Percentiles rank a stretch among this genome's conserved stretches.
These are phyloP conservation scores for Mechanitis mazaeus DNA, from an alignment of 2,888 invertebrate genomes.

Conservation along the genomic window DNA sequence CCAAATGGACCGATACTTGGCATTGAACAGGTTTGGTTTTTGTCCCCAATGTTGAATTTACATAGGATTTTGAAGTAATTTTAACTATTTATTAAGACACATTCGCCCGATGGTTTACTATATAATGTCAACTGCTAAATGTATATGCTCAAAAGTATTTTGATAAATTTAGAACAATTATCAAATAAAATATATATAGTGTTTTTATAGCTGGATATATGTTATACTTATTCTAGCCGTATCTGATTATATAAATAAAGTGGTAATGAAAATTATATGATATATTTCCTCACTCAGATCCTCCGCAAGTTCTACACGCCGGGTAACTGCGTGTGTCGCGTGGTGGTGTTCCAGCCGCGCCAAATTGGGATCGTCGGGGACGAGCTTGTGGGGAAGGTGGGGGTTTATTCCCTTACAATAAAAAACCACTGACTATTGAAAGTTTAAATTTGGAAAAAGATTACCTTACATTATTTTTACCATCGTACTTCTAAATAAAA, in stretches of 20 bases:
- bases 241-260: no score
- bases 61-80: neutral
- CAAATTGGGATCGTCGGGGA: conserved; percentile 47
- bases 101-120: no score
- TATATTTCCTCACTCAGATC: conserved; percentile 37
- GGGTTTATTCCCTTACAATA: no score
- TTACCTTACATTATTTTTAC: no score
- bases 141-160: no score
- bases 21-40: conserved; percentile 51
- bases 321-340: conserved; percentile 69
- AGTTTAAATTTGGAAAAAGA: neutral
- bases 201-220: neutral
- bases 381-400: conserved; percentile 50
- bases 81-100: no score
- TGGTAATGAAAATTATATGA: no score
- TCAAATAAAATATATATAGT: no score
- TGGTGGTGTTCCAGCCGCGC: conserved; percentile 56
- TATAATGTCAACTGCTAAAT: no score
- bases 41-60: neutral
- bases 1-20: conserved; percentile 45
- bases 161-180: no score
- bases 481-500: no score
- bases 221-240: neutral
- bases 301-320: conserved; percentile 76
- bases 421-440: neutral